Evolutionary conservation across 2,797 vertebrate species (phyloP).

Genomic region (Scleropages formosus): DNA sequence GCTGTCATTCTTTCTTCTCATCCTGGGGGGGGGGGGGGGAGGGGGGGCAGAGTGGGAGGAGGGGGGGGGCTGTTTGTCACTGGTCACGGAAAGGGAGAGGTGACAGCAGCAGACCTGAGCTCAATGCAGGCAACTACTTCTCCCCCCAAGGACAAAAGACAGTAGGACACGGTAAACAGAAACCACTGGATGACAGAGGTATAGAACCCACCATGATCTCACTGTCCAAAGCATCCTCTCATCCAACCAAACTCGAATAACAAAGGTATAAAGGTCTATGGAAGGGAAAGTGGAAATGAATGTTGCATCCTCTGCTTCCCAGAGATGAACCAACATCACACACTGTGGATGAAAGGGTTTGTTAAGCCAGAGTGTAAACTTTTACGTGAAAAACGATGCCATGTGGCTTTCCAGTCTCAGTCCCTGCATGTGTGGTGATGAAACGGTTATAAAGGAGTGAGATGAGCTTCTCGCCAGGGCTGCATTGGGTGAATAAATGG

Average conservation of each 20-base stretch:
- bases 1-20: conserved; percentile 1
- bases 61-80: background rate
- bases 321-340: background rate
- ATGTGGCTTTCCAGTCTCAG: too few species aligned
- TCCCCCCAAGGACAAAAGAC: background rate
- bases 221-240: too few species aligned
- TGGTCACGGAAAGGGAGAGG: background rate
- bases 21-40: background rate
- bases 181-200: too few species aligned
- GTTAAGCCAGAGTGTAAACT: too few species aligned
- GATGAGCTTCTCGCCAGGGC: too few species aligned
- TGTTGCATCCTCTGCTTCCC: background rate
- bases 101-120: background rate
- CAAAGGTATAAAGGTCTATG: too few species aligned
- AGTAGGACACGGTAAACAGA: background rate
- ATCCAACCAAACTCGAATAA: too few species aligned
- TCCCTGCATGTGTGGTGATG: too few species aligned
- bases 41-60: background rate
- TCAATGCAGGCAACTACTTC: background rate
- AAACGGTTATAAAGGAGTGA: too few species aligned
- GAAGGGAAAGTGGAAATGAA: background rate
- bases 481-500: too few species aligned
- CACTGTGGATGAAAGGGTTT: background rate
- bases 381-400: too few species aligned
- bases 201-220: too few species aligned